A percentile compares a stretch with the other conserved stretches of the same genome.
Conservation (phyloP, 2,888 invertebrate genomes). For the Venustoraphidia nigricollis region DNA sequence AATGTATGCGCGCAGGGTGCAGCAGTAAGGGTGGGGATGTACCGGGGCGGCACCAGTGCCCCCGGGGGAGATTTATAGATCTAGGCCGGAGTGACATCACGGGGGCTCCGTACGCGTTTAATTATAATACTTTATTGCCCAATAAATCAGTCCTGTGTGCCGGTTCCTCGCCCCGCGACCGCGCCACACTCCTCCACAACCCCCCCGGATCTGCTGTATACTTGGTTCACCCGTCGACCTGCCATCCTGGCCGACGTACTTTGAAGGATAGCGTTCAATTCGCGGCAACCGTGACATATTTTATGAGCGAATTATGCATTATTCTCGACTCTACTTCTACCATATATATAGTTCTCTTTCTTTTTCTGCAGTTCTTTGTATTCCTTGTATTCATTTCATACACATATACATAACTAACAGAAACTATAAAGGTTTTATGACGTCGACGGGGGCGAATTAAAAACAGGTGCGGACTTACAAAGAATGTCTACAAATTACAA, state of each 20-base stretch:
- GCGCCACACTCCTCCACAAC: constrained; percentile 19
- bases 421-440: too few relatives aligned
- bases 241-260: constrained; percentile 14
- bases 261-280: constrained; percentile 53
- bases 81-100: constrained; percentile 33
- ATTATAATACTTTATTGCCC: constrained; percentile 68
- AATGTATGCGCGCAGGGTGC: not conserved
- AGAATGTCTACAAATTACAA: too few relatives aligned
- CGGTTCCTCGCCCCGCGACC: constrained; percentile 29
- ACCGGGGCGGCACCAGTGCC: constrained; percentile 29
- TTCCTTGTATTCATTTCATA: too few relatives aligned
- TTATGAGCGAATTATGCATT: constrained; percentile 52
- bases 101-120: constrained; percentile 42
- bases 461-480: too few relatives aligned
- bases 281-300: constrained; percentile 45
- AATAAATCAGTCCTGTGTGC: constrained; percentile 46
- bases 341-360: constrained; percentile 13
- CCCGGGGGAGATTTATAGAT: constrained; percentile 30
- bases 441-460: too few relatives aligned
- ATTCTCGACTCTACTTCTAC: constrained; percentile 18
- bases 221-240: not conserved
- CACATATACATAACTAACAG: too few relatives aligned
- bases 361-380: constrained; percentile 5
- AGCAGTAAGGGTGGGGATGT: not conserved
- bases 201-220: constrained; percentile 11